Base-by-base conservation (phyloP, 2,888 invertebrate genomes). In the Sympetrum striolatum region DNA sequence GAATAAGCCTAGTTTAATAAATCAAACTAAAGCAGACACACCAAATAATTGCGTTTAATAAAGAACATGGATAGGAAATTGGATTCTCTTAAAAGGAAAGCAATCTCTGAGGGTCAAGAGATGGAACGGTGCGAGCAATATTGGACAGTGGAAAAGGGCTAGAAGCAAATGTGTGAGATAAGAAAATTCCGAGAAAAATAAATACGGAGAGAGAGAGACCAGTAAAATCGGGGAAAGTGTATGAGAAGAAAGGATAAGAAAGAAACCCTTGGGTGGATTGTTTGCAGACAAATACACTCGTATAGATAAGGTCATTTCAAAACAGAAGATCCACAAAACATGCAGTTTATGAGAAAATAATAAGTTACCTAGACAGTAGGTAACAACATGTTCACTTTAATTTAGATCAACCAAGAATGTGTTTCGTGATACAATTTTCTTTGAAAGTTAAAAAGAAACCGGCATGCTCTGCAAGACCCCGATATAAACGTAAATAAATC, bases 181-280 rank as follows among this genome's bases (percentile, higher is more conserved):
- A 81, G 39, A 44, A 37, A 44, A 48, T 10, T n/a, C 10, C 60
- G 81, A 64, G 39, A 81, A 90, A 90, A 90, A 90, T 91, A 91
- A 91, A 90, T 80, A 91, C 90, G 80, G 48, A 82, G 90, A 90
- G n/a, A n/a, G n/a, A n/a, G n/a, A n/a, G n/a, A 91, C 91, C 53
- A 91, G 90, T 79, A 81, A 81, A 90, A 90, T 90, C 91, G 91
- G 90, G 91, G 91, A 91, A 92, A 91, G 90, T 18, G 53, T 53
- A 53, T 18, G 53, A 53, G 44, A 8, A 4, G 44, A 8, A 44
- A 44, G 91, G 91, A 91, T 37, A 31, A 25, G 31, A 15, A 81
- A 22, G 39, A 6, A 48, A 22, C 37, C 37, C 44, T 81, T 39
- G 6, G 37, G 39, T 25, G 8, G 15, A n/a, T 44, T 25, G 31